Conservation (phyloP, 2,113 vertebrate species). For the Anhinga anhinga region DNA sequence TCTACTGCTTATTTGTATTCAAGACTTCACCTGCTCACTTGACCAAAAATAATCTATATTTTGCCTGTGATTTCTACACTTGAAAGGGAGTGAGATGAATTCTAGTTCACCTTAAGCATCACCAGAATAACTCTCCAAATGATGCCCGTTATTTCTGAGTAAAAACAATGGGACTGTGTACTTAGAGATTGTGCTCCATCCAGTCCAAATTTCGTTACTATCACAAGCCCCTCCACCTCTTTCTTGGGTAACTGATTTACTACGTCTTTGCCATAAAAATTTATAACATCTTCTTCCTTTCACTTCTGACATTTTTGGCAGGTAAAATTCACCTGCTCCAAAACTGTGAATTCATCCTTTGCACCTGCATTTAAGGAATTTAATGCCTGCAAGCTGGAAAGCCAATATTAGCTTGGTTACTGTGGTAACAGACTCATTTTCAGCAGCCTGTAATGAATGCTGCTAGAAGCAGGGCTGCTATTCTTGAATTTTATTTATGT, state of each 20-base stretch:
- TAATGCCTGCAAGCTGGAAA: conserved; percentile 34
- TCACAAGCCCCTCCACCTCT: background rate
- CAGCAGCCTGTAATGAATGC: conserved; percentile 43
- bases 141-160: background rate
- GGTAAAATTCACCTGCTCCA: background rate
- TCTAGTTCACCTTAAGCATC: background rate
- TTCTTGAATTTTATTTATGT: conserved; percentile 58
- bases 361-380: conserved; percentile 42
- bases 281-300: background rate
- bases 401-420: conserved; percentile 59
- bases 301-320: background rate
- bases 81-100: background rate
- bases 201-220: background rate
- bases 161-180: background rate
- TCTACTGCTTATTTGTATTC: background rate
- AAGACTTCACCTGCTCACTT: background rate
- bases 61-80: background rate
- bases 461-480: conserved; percentile 27
- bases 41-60: background rate
- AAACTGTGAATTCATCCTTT: conserved; percentile 17
- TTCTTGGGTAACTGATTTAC: background rate
- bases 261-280: background rate
- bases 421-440: conserved; percentile 65
- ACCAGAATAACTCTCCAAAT: background rate
- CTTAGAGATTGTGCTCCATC: background rate